phyloP scores from a whole-genome alignment of 1,140 invertebrate genomes.

The Phenacoccus solenopsis region DNA sequence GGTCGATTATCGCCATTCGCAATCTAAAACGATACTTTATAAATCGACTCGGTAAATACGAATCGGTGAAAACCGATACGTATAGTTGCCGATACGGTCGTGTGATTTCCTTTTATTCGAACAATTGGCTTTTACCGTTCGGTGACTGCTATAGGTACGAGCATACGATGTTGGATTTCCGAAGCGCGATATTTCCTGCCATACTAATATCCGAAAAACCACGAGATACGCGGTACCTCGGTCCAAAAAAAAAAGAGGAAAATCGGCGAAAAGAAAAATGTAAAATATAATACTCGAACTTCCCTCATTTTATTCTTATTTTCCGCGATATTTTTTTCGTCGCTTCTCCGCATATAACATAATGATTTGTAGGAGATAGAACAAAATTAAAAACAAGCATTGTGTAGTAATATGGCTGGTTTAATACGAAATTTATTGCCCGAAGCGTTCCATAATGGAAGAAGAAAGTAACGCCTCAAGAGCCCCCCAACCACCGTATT shows the following conservation, averaged over 20 bases:
- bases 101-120: not conserved
- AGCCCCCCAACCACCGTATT: slow-evolving; percentile 3
- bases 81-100: not conserved
- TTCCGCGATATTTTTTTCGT: slow-evolving; percentile 10
- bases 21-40: not conserved
- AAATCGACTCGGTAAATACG: not conserved
- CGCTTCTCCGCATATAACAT: not conserved
- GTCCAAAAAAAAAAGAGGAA: too few species aligned
- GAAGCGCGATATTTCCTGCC: too few species aligned
- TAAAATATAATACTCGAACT: slow-evolving; percentile 1
- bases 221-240: too few species aligned
- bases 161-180: too few species aligned
- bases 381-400: slow-evolving; percentile 18
- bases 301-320: slow-evolving; percentile 11
- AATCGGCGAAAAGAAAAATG: not conserved
- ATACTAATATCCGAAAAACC: too few species aligned
- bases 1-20: not conserved
- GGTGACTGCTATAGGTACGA: too few species aligned
- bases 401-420: slow-evolving; percentile 16
- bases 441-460: slow-evolving; percentile 16
- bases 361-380: slow-evolving; percentile 16
- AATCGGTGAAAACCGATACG: not conserved
- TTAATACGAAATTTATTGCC: slow-evolving; percentile 17
- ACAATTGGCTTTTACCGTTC: slow-evolving; percentile 1
- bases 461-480: slow-evolving; percentile 16